Conservation (phyloP, 2,113 vertebrate genomes). For the Dromaius novaehollandiae region DNA sequence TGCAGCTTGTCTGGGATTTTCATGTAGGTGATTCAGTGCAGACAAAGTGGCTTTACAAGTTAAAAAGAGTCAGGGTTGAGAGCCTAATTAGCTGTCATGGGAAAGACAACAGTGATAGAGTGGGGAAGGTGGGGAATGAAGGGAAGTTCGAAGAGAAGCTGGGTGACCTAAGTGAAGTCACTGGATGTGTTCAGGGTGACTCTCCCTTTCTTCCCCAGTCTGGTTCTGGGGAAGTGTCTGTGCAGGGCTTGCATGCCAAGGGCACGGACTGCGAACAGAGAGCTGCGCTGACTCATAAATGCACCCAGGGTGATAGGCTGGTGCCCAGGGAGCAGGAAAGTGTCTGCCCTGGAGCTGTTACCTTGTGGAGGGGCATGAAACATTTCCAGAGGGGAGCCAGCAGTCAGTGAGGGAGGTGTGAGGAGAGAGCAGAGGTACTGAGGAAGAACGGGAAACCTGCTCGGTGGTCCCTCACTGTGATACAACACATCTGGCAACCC, state of each 20-base stretch:
- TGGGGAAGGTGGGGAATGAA: neutral
- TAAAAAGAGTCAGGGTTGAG: neutral
- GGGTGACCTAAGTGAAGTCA: neutral
- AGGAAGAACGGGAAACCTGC: neutral
- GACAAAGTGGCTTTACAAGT: neutral
- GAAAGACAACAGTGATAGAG: neutral
- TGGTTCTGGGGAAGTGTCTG: neutral
- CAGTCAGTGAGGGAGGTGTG: neutral
- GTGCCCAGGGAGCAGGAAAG: neutral
- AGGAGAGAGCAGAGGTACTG: neutral
- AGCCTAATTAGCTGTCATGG: neutral
- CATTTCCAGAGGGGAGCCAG: neutral
- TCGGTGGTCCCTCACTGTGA: accelerated
- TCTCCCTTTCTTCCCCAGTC: neutral
- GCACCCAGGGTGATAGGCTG: neutral
- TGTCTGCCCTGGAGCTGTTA: neutral
- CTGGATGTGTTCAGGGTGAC: neutral
- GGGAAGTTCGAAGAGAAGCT: neutral
- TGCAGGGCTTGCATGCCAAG: neutral
- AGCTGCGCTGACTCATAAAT: neutral
- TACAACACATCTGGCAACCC: neutral
- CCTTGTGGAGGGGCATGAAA: neutral
- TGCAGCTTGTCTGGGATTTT: neutral
- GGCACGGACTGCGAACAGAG: neutral
- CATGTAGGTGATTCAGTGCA: accelerated